A percentile compares a stretch with the other conserved stretches of the same genome.
Evolutionary conservation across 2,113 vertebrate species (phyloP).

Genomic region (Rissa tridactyla): DNA sequence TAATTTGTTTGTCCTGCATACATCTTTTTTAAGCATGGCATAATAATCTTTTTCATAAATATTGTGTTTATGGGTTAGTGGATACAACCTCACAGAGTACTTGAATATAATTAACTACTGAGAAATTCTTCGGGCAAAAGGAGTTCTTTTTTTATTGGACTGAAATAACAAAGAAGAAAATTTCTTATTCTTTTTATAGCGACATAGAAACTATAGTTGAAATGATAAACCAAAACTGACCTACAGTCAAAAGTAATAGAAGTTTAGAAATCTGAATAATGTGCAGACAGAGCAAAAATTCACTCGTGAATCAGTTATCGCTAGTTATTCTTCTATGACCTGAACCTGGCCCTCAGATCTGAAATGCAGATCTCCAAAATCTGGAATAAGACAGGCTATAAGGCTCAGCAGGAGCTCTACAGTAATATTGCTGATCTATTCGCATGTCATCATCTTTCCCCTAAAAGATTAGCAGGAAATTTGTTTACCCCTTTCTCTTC

Average conservation of each 20-base stretch:
- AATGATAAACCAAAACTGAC: conserved; percentile 53
- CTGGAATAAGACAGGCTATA: not conserved
- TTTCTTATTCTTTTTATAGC: not conserved
- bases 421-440: not conserved
- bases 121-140: not conserved
- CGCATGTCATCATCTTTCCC: not conserved
- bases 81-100: not conserved
- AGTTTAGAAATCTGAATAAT: conserved; percentile 21
- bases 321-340: not conserved
- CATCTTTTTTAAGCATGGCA: not conserved
- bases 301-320: conserved; percentile 42
- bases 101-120: not conserved
- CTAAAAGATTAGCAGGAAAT: not conserved
- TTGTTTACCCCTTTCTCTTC: not conserved
- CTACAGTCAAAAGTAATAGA: conserved; percentile 35
- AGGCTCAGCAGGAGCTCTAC: not conserved
- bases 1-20: conserved; percentile 4
- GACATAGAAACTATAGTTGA: not conserved
- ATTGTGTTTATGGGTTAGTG: not conserved
- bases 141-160: not conserved
- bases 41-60: conserved; percentile 21
- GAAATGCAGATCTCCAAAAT: conserved; percentile 44
- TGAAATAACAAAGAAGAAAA: conserved; percentile 1
- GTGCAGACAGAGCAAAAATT: conserved; percentile 49
- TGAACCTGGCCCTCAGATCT: conserved; percentile 25